These are phyloP conservation scores for Lipophrys pholis DNA, from an alignment of 2,113 vertebrate species.

Conservation along the genomic window DNA sequence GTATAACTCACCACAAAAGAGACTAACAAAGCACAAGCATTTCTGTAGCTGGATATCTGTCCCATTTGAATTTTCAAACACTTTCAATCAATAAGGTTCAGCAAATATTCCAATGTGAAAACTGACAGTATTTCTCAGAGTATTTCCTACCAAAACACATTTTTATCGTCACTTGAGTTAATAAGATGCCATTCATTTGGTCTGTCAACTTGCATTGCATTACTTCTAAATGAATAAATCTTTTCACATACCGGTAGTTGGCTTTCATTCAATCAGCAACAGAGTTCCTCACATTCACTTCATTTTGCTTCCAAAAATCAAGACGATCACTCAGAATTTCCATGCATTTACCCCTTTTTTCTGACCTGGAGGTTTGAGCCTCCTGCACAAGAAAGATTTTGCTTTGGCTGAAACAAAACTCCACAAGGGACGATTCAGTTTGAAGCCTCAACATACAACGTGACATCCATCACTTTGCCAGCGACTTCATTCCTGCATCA, in stretches of 20 bases:
- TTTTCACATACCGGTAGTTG: too few relatives aligned
- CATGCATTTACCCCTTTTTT: conserved; percentile 4
- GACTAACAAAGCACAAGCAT: neutral
- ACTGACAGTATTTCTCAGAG: too few relatives aligned
- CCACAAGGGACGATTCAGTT: conserved; percentile 40
- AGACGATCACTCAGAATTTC: neutral
- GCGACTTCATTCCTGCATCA: conserved; percentile 42
- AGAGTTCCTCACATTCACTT: conserved; percentile 1
- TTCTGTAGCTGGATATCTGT: neutral
- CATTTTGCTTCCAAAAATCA: neutral
- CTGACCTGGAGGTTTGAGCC: neutral
- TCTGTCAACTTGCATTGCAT: neutral
- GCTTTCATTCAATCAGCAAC: neutral
- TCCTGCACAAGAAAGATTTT: neutral
- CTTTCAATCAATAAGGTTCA: neutral
- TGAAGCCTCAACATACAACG: conserved; percentile 45
- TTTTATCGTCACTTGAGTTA: neutral
- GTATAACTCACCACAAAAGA: too few relatives aligned
- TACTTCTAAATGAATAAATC: neutral
- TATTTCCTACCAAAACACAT: neutral
- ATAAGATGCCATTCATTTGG: neutral
- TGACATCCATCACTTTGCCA: conserved; percentile 52
- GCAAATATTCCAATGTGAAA: neutral
- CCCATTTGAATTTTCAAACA: too few relatives aligned
- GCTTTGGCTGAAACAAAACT: conserved; percentile 8